phyloP scores from a whole-genome alignment of 2,113 vertebrate species.

The Bos indicus region DNA sequence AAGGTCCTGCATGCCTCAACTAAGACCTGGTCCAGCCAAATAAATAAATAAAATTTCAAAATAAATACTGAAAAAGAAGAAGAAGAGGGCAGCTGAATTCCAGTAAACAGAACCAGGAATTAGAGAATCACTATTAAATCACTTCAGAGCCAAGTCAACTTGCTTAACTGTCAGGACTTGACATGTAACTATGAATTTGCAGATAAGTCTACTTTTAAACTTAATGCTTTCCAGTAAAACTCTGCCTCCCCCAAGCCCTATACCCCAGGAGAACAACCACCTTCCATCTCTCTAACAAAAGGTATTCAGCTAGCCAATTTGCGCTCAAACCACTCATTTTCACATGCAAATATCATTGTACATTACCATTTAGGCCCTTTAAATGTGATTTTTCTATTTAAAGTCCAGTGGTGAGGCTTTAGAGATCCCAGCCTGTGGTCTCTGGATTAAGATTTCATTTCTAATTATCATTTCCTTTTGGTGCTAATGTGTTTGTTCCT shows the following conservation, averaged over 20 bases:
- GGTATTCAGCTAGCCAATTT: neutral
- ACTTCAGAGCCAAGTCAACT: neutral
- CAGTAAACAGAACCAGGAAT: neutral
- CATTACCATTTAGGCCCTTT: neutral
- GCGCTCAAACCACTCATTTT: constrained; percentile 38
- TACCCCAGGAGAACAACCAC: neutral
- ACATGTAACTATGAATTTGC: neutral
- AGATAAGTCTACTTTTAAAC: neutral
- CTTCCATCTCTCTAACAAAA: constrained; percentile 23
- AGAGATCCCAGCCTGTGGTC: constrained; percentile 28
- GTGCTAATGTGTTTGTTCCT: constrained; percentile 71
- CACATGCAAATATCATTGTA: constrained; percentile 58
- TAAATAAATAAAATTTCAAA: neutral
- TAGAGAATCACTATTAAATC: neutral
- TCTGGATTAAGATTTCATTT: constrained; percentile 59
- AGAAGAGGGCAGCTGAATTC: neutral
- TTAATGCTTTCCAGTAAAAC: neutral
- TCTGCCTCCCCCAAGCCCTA: neutral
- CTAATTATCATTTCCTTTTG: constrained; percentile 73
- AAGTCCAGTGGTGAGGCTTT: constrained; percentile 16
- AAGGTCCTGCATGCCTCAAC: neutral
- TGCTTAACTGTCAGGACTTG: neutral
- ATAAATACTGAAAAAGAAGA: neutral
- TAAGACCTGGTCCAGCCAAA: neutral
- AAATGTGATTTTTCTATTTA: constrained; percentile 49